Evolutionary conservation across 2,113 vertebrate genomes (phyloP), one percentile per base, ranked within the genome.

Genomic region (Aphyosemion australe): DNA sequence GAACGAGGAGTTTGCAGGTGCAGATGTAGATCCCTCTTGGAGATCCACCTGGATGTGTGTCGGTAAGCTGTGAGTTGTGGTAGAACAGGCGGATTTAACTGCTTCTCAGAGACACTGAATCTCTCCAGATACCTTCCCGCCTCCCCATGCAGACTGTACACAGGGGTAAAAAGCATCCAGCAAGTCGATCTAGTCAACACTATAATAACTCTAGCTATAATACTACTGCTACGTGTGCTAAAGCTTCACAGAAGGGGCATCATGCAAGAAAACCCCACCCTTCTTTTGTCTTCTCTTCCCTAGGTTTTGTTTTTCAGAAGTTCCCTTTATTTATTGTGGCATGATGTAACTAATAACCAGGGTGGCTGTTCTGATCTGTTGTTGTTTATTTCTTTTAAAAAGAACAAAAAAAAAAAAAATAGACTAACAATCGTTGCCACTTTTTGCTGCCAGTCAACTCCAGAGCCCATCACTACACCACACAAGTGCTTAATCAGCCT

Each of bases 401-500:
- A 60, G 18, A 41, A 70, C 18, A 20, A 37, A 60, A 73, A 69
- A 59, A 61, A 14, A 42, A 48, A 51, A 73, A 75, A 70, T 19
- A 34, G 19, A 72, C 50, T 52, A 41, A 72, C 84, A 86, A 86
- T 86, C 93, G 93, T 91, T 75, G 87, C 92, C 93, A 91, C 90
- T 83, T 87, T 26, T 83, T 67, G 75, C 89, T 91, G 88, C 90
- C 72, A 86, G 89, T 74, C 16, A 76, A 65, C 20, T 61, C 80
- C 54, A 18, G 50, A 84, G 89, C 74, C 55, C 61, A 34, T 66
- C 78, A 65, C 79, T 88, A 84, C 92, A 82, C 84, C 93, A 95
- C 93, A 83, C 90, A 95, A 94, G 94, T 95, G 94, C 95, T 96
- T 94, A 75, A 91, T 89, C 93, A 91, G 93, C 93, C 91, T 92